Percentiles rank a stretch among this genome's conserved stretches.
Evolutionary conservation across 2,888 invertebrate species (phyloP).

Genomic region (Protonemura montana): DNA sequence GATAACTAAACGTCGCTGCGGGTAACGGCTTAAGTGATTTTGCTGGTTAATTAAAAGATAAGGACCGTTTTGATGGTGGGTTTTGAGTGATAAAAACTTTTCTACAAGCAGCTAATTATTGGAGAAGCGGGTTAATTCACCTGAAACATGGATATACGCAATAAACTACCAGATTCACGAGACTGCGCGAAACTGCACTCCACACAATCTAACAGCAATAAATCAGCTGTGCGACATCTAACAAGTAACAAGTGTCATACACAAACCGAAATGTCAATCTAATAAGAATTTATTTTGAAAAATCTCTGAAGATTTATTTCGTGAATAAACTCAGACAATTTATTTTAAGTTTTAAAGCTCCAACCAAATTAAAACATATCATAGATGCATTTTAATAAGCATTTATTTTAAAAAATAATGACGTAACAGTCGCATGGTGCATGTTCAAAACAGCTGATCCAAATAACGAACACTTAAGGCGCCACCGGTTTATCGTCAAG

Average conservation of each 20-base stretch:
- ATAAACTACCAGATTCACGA: background rate
- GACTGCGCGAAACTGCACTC: background rate
- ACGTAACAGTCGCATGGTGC: too few relatives aligned
- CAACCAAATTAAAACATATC: too few relatives aligned
- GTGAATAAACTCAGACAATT: too few relatives aligned
- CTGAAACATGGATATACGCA: background rate
- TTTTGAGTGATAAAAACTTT: background rate
- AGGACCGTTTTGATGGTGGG: background rate
- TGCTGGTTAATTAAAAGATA: background rate
- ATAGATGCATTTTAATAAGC: too few relatives aligned
- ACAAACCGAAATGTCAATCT: too few relatives aligned
- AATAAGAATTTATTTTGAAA: too few relatives aligned
- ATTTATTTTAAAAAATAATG: too few relatives aligned
- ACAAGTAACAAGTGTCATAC: too few relatives aligned
- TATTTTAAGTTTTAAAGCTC: too few relatives aligned
- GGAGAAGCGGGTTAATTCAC: background rate
- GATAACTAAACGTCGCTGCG: background rate
- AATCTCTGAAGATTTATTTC: too few relatives aligned
- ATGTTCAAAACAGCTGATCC: background rate
- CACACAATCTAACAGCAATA: background rate
- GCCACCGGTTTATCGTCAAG: background rate
- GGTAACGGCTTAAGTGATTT: background rate
- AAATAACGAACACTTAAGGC: background rate
- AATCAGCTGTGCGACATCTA: background rate
- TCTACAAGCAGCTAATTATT: background rate